These are phyloP conservation scores for Heterocephalus glaber DNA, from an alignment of 2,113 vertebrate species.

Conservation along the genomic window DNA sequence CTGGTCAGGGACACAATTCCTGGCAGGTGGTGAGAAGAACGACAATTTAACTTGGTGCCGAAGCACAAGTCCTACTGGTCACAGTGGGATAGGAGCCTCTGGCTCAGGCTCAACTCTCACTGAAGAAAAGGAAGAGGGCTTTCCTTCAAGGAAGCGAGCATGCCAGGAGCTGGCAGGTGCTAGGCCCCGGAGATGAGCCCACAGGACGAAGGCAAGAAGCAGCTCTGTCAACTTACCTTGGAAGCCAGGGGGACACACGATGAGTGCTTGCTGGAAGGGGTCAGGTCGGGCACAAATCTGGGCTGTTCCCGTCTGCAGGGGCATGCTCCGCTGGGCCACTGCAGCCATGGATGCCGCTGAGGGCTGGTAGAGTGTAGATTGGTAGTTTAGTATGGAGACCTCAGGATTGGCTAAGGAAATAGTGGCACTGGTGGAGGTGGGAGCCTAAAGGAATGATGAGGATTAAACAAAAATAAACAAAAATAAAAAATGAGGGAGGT, in stretches of 20 bases:
- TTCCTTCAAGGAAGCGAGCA: neutral
- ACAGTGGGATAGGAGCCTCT: neutral
- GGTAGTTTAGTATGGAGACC: constrained; percentile 99
- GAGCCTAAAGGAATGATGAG: constrained; percentile 94
- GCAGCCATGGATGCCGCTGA: constrained; percentile 97
- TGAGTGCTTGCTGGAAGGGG: constrained; percentile 99
- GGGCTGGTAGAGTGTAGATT: constrained; percentile 98
- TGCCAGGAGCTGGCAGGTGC: neutral
- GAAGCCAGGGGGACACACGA: constrained; percentile 98
- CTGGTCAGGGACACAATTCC: neutral
- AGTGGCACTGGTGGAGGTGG: constrained; percentile 98
- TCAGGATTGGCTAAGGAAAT: constrained; percentile 97
- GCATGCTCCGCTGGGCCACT: constrained; percentile 98
- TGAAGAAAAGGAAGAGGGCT: neutral
- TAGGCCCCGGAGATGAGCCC: fast-evolving
- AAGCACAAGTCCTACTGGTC: neutral
- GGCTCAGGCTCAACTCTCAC: neutral
- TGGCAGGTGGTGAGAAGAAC: constrained; percentile 9
- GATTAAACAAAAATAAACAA: constrained; percentile 90
- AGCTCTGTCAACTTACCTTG: constrained; percentile 90
- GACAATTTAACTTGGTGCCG: neutral
- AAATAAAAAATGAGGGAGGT: constrained; percentile 86
- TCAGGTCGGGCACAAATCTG: constrained; percentile 97
- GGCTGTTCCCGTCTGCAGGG: constrained; percentile 94
- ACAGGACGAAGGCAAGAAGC: neutral